phyloP scores from a whole-genome alignment of 2,113 vertebrate species.

The Azemiops feae region DNA sequence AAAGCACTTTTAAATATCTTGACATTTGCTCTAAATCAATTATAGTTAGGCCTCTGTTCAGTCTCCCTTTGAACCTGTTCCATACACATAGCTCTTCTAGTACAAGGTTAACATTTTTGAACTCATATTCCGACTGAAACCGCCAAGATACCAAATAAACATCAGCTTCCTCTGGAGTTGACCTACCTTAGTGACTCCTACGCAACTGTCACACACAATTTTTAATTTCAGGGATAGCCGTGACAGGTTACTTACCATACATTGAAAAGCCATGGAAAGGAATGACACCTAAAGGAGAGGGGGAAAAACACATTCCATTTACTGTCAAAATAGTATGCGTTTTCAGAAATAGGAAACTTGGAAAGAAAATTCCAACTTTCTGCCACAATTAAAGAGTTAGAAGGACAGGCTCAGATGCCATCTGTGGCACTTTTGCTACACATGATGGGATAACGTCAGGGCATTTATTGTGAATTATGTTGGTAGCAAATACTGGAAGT shows the following conservation, averaged over 20 bases:
- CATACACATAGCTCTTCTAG: no score
- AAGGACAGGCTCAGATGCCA: not conserved
- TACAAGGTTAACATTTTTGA: no score
- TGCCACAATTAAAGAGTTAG: not conserved
- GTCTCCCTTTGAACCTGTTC: no score
- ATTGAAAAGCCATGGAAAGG: conserved; percentile 98
- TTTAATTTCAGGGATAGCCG: conserved; percentile 9
- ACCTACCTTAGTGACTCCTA: not conserved
- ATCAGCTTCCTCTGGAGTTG: not conserved
- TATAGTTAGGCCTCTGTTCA: no score
- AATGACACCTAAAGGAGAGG: conserved; percentile 82
- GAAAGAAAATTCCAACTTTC: not conserved
- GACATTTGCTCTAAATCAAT: no score
- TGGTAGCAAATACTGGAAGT: not conserved
- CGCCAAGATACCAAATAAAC: not conserved
- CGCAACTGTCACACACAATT: not conserved
- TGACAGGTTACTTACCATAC: conserved; percentile 86
- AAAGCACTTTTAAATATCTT: no score
- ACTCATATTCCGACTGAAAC: not conserved
- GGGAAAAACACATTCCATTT: conserved; percentile 21
- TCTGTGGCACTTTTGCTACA: not conserved
- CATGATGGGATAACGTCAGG: not conserved
- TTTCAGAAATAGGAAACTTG: not conserved
- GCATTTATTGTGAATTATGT: not conserved
- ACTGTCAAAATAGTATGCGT: not conserved